Evolutionary conservation across 2,113 vertebrate genomes (phyloP).

Genomic region (Gambusia holbrooki): DNA sequence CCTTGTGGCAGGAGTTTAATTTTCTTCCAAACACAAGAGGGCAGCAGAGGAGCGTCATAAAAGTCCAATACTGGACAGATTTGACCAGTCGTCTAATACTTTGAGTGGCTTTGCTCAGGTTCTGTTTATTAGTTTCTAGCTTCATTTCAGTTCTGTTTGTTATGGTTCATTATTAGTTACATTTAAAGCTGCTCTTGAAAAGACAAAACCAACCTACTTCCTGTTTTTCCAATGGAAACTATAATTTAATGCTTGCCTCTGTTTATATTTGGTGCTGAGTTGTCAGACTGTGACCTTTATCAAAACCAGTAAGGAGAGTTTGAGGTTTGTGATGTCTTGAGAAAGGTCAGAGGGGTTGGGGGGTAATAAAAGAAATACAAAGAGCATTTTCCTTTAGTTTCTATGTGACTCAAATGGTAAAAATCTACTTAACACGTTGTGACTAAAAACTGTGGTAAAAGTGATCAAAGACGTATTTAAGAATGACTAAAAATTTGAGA

Average conservation of each 20-base stretch:
- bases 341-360: slow-evolving; percentile 22
- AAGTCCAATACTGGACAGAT: neutral
- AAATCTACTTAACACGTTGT: slow-evolving; percentile 19
- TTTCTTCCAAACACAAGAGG: slow-evolving; percentile 55
- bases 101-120: neutral
- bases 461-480: slow-evolving; percentile 10
- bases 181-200: neutral
- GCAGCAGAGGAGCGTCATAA: slow-evolving; percentile 48
- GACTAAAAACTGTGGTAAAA: slow-evolving; percentile 20
- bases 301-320: slow-evolving; percentile 29
- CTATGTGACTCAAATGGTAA: slow-evolving; percentile 17
- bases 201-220: neutral
- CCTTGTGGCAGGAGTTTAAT: neutral
- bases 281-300: slow-evolving; percentile 51
- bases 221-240: neutral
- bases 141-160: neutral
- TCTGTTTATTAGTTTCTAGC: neutral
- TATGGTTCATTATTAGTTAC: fast-evolving
- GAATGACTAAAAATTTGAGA: slow-evolving; percentile 23
- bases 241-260: slow-evolving; percentile 13
- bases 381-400: slow-evolving; percentile 1
- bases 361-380: neutral
- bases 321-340: slow-evolving; percentile 38
- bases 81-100: neutral
- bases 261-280: slow-evolving; percentile 1